Conservation (phyloP, 2,113 vertebrate genomes). For the Erythrolamprus reginae region DNA sequence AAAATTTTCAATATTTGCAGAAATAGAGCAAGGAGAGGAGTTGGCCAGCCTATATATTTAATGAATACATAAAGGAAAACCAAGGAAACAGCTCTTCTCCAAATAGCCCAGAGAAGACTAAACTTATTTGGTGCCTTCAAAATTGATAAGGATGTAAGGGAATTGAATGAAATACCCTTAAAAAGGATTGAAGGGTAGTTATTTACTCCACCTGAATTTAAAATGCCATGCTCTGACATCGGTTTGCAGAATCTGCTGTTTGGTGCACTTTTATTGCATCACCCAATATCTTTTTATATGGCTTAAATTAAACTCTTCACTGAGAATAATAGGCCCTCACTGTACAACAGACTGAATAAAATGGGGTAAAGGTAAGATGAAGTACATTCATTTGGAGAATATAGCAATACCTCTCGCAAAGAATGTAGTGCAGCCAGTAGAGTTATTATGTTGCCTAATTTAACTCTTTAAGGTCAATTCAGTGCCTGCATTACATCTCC, state of each 20-base stretch:
- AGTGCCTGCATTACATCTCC: neutral
- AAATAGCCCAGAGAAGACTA: neutral
- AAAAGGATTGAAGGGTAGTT: neutral
- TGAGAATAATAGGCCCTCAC: neutral
- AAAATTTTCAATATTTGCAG: neutral
- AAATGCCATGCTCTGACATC: neutral
- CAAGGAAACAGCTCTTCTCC: neutral
- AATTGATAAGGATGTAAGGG: no score
- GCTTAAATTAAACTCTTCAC: neutral
- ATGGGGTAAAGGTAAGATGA: neutral
- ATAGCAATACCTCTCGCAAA: neutral
- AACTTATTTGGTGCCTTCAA: neutral
- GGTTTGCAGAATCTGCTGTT: neutral
- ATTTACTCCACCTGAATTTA: neutral
- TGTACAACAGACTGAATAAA: neutral
- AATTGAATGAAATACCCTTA: neutral
- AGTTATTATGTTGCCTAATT: conserved; percentile 10
- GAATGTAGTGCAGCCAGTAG: neutral
- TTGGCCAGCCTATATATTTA: neutral
- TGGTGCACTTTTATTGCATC: neutral
- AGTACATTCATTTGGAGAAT: neutral
- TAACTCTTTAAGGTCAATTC: conserved; percentile 5
- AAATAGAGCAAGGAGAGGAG: neutral
- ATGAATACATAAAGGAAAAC: neutral
- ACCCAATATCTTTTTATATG: neutral